A percentile compares a stretch with the other conserved stretches of the same genome.
Evolutionary conservation across 2,888 invertebrate genomes (phyloP).

Genomic region (Odontothrips loti): DNA sequence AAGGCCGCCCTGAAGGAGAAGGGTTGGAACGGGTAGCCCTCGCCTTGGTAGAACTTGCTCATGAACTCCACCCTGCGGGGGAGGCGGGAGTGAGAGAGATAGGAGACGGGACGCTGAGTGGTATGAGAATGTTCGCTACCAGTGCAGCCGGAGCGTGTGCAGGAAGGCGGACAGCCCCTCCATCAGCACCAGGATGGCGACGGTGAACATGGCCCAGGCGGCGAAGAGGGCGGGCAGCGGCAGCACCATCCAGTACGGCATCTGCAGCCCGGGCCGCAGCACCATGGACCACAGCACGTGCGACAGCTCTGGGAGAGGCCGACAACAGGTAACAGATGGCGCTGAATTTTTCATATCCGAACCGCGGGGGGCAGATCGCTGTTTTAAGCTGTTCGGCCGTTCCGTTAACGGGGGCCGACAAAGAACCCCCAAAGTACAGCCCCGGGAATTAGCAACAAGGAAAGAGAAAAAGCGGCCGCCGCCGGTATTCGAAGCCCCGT

Average conservation of each 20-base stretch:
- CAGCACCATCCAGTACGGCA: not conserved
- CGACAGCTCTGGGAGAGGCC: slow-evolving; percentile 60
- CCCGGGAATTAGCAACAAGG: no score
- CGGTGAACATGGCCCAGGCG: slow-evolving; percentile 73
- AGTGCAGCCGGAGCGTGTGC: slow-evolving; percentile 83
- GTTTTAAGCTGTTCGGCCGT: no score
- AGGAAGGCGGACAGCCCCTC: slow-evolving; percentile 87
- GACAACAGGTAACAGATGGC: no score
- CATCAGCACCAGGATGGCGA: slow-evolving; percentile 82
- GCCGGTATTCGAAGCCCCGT: not conserved
- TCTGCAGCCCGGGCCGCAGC: slow-evolving; percentile 49
- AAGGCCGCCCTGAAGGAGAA: slow-evolving; percentile 88
- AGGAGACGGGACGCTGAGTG: no score
- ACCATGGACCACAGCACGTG: slow-evolving; percentile 76
- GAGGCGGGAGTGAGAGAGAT: no score
- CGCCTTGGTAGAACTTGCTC: slow-evolving; percentile 79
- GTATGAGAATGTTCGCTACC: slow-evolving; percentile 61
- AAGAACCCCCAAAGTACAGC: no score
- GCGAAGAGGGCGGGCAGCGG: no score
- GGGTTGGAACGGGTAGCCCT: slow-evolving; percentile 77
- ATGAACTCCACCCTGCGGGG: slow-evolving; percentile 87
- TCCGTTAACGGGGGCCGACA: no score
- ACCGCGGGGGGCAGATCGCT: no score
- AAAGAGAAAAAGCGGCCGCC: no score
- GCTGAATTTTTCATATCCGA: no score